Conservation (phyloP, 2,888 invertebrate species). For the Zele albiditarsus region DNA sequence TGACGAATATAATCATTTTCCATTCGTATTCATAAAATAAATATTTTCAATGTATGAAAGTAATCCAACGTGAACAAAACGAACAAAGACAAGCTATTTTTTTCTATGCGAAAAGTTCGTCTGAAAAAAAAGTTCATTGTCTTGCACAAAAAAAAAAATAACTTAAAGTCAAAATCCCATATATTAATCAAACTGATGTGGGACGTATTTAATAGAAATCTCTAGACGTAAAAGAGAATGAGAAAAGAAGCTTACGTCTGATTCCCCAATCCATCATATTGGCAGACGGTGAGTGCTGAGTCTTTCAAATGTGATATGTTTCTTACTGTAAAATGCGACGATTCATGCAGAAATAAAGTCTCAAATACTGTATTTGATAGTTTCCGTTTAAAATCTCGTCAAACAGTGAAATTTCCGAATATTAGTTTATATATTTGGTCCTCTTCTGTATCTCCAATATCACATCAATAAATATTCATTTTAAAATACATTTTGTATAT, state of each 20-base stretch:
- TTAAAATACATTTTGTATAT: neutral
- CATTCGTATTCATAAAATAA: too few relatives aligned
- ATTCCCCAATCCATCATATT: conserved; percentile 85
- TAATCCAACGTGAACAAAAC: too few relatives aligned
- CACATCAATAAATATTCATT: neutral
- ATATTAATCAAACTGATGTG: neutral
- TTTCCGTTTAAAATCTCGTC: neutral
- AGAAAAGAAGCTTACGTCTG: conserved; percentile 78
- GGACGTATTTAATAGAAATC: neutral
- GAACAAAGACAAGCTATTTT: too few relatives aligned
- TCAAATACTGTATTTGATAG: neutral
- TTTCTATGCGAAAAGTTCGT: too few relatives aligned
- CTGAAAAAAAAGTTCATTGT: too few relatives aligned
- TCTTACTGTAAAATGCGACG: neutral
- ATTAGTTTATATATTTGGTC: neutral
- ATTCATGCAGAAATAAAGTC: neutral
- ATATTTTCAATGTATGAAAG: too few relatives aligned
- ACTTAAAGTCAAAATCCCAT: neutral
- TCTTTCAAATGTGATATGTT: conserved; percentile 30
- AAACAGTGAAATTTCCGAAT: neutral
- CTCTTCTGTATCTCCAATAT: neutral
- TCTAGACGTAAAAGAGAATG: conserved; percentile 30
- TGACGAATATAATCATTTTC: too few relatives aligned
- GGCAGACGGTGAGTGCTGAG: conserved; percentile 44
- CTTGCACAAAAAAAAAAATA: neutral